Evolutionary conservation across 2,113 vertebrate genomes (phyloP).

Genomic region (Hemiscyllium ocellatum): DNA sequence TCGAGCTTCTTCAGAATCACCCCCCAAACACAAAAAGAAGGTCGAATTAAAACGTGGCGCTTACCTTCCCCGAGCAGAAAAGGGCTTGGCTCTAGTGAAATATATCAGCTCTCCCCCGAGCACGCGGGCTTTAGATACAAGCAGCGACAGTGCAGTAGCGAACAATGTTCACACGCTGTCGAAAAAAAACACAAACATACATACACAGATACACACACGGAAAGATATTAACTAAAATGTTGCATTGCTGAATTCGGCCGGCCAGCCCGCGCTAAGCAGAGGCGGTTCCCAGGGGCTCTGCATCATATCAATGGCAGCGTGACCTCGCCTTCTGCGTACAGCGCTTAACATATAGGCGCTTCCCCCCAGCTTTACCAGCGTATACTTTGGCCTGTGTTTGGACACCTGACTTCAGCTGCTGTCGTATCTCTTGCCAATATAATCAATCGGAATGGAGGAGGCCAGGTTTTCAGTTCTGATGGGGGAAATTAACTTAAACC

Average conservation of each 20-base stretch:
- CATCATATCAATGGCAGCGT: not conserved
- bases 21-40: not conserved
- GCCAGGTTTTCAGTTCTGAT: not conserved
- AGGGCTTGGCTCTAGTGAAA: not conserved
- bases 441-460: not conserved
- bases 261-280: not conserved
- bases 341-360: not conserved
- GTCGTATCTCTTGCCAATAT: not conserved
- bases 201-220: not conserved
- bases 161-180: not conserved
- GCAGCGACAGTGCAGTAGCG: not conserved
- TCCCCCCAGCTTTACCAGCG: too few relatives aligned
- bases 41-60: slow-evolving; percentile 22
- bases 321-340: not conserved
- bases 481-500: not conserved
- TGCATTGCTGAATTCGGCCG: not conserved
- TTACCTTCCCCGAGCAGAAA: not conserved
- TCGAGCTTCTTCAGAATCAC: not conserved
- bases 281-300: not conserved
- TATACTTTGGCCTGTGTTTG: not conserved
- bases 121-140: not conserved
- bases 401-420: not conserved
- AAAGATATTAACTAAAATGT: not conserved
- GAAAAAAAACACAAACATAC: too few relatives aligned
- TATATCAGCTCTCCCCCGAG: not conserved